phyloP scores from a whole-genome alignment of 2,113 vertebrate genomes.

The Antennarius striatus region DNA sequence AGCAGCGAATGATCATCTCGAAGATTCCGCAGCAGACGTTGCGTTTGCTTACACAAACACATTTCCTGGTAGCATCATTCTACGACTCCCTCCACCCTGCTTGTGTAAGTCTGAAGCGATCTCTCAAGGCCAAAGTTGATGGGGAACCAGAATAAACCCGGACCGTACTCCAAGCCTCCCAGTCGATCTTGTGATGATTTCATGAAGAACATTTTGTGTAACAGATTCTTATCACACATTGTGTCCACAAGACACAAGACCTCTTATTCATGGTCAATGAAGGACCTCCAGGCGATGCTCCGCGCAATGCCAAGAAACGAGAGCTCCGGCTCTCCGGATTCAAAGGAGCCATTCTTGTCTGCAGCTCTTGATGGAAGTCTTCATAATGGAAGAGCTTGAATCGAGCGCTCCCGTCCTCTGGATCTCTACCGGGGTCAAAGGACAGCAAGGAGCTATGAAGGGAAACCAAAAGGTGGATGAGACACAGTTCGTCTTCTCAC shows the following conservation, averaged over 20 bases:
- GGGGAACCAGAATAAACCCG: too few relatives aligned
- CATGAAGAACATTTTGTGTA: constrained; percentile 27
- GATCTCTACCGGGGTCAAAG: too few relatives aligned
- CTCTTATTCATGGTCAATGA: constrained; percentile 43
- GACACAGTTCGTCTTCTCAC: neutral
- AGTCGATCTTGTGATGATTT: constrained; percentile 39
- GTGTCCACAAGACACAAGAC: neutral
- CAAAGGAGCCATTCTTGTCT: constrained; percentile 32
- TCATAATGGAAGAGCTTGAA: constrained; percentile 26
- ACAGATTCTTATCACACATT: constrained; percentile 21
- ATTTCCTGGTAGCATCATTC: too few relatives aligned
- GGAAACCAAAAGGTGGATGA: too few relatives aligned
- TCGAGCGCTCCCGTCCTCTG: constrained; percentile 12
- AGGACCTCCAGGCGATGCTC: constrained; percentile 37
- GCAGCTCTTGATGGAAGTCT: constrained; percentile 26
- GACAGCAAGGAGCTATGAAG: too few relatives aligned
- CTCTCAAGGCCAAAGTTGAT: neutral
- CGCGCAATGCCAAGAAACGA: constrained; percentile 11
- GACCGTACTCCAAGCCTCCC: neutral
- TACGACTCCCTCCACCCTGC: too few relatives aligned
- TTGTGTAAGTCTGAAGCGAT: neutral
- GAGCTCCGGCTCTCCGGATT: neutral
- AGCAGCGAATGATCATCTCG: too few relatives aligned
- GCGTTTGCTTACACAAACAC: too few relatives aligned
- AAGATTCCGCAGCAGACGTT: too few relatives aligned